phyloP scores from a whole-genome alignment of 1,140 invertebrate species.

The Mactra quadrangularis region DNA sequence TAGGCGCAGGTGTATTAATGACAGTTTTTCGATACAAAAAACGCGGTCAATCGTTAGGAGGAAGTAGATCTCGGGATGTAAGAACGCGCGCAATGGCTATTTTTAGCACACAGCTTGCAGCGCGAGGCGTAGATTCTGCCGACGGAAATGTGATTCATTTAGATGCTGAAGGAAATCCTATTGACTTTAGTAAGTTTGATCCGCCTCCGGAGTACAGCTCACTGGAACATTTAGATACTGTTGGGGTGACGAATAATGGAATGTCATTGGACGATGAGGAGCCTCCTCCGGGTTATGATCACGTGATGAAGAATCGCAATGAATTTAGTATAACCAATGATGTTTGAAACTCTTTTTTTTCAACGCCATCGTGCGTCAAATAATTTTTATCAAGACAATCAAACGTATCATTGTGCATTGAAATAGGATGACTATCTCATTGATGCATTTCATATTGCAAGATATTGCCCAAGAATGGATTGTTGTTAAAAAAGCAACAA shows the following conservation, averaged over 20 bases:
- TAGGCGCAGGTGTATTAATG: no score
- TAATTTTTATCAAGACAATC: no score
- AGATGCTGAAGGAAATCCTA: constrained; percentile 3
- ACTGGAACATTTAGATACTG: constrained; percentile 20
- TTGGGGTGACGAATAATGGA: background rate
- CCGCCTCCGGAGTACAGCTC: constrained; percentile 29
- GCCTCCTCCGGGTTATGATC: background rate
- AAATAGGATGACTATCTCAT: no score
- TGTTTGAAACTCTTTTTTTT: background rate
- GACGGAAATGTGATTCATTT: background rate
- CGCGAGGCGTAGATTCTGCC: constrained; percentile 3
- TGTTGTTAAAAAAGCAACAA: no score
- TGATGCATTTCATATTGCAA: no score
- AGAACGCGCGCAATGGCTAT: constrained; percentile 2
- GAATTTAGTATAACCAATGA: background rate
- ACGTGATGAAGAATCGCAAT: constrained; percentile 25
- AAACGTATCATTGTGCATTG: no score
- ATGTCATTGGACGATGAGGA: background rate
- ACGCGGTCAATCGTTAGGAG: background rate
- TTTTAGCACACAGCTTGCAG: constrained; percentile 1
- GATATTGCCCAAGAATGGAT: no score
- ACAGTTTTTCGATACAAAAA: no score
- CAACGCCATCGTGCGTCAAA: no score
- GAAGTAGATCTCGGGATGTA: background rate
- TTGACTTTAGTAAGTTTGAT: constrained; percentile 33